A percentile compares a stretch with the other conserved stretches of the same genome.
Evolutionary conservation across 2,797 vertebrate genomes (phyloP).

Genomic region (Caiman crocodilus): DNA sequence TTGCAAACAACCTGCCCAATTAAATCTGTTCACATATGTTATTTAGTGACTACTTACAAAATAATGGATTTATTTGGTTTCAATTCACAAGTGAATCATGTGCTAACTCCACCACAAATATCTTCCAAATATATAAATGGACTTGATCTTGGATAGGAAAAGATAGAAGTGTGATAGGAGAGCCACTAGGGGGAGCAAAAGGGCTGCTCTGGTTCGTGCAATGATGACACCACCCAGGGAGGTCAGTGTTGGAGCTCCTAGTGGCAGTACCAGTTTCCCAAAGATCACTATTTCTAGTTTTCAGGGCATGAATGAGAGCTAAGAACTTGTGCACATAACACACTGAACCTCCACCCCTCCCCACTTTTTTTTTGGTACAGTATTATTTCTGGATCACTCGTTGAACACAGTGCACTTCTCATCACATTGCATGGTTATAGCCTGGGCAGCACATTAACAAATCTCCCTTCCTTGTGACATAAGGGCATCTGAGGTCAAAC

Average conservation of each 20-base stretch:
- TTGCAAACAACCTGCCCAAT: not conserved
- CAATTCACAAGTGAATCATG: not conserved
- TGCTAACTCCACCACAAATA: slow-evolving; percentile 7
- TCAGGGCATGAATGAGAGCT: not conserved
- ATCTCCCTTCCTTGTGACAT: not conserved
- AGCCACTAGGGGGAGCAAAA: slow-evolving; percentile 50
- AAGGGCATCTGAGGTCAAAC: not conserved
- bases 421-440: not conserved
- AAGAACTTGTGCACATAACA: not conserved
- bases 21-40: not conserved
- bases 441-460: not conserved
- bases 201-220: not conserved
- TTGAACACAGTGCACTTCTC: not conserved
- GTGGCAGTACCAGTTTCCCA: not conserved
- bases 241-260: not conserved
- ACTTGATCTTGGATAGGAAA: not conserved
- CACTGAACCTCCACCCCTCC: not conserved
- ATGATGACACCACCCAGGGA: not conserved
- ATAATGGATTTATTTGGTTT: not conserved
- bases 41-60: not conserved
- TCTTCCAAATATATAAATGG: too few relatives aligned
- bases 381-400: not conserved
- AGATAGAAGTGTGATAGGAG: not conserved
- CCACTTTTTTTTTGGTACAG: not conserved
- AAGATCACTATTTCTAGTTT: not conserved